Base-by-base conservation (phyloP, 92 coral and sea anemone genomes). In the Paragorgia papillata region DNA sequence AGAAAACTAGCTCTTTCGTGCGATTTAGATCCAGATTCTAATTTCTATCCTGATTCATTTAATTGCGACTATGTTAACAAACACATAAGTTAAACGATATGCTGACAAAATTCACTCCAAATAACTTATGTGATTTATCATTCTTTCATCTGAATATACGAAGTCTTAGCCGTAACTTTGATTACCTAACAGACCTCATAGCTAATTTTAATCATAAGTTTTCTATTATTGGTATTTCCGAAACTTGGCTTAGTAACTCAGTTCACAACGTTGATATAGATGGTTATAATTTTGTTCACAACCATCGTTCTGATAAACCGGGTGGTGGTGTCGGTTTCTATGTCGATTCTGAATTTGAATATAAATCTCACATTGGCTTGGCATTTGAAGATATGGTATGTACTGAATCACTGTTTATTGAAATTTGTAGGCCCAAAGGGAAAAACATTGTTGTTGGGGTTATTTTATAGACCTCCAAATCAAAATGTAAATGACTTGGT, bases 241-340 rank as follows among this genome's bases (percentile, higher is more conserved):
- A 80, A 69, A 80, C 84, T 48, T 80, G 84, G 84, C 79, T 80
- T 32, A 63, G 50, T 44, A 46, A 79, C 44, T 29, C 28, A 15
- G 61, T 33, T 26, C 69, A 81, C 66, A 81, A 58, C 41, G 69
- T 55, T 53, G 57, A 80, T 69, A 53, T 80, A 46, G 62, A 69
- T 57, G 84, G 84, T 59, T 80, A 80, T 57, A 80, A 80, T 57
- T 80, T 80, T 80, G 53, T 80, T 63, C 84, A 80, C 63, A 60
- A 80, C 46, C 69, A 80, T 70, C 85, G 80, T 35, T 26, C 69
- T 69, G 80, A 80, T 53, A 34, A 66, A 63, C 20, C 58, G 24
- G 80, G 85, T 55, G 85, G 85, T 55, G 85, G 85, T 70, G 85
- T 80, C 30, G 81, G 81, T 56, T 35, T 80, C 24, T 80, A 80